Evolutionary conservation across 2,113 vertebrate genomes (phyloP), one percentile per base, ranked within the genome.

Genomic region (Verasper variegatus): DNA sequence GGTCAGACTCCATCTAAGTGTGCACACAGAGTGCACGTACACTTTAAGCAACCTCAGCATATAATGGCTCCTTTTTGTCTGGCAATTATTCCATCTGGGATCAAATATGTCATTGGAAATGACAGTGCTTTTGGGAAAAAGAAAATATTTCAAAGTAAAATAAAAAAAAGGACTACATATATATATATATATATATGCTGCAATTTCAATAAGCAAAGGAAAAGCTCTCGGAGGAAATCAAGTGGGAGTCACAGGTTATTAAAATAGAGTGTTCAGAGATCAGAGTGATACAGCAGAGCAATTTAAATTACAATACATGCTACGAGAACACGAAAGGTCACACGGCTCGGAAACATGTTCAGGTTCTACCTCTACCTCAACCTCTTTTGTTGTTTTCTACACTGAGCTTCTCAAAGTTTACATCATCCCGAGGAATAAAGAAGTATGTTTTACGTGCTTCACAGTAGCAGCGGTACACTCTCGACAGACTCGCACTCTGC

Each of bases 31-130:
- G 78, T 59, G 65, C 77, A 81, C 27, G 59, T 23, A 24, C 54
- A 17, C 24, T 58, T 78, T 57, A 82, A 69, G 87, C 83, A 83
- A 87, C 80, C 73, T 86, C 81, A 82, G 82, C 86, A 88, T 57
- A 74, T 82, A 84, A 88, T 71, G 66, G 69, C 47, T 80, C 37
- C 45, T 59, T 57, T 91, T 86, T 83, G 56, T 71, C 61, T 59
- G 26, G 27, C 78, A 82, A 76, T 87, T 62, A 77, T 78, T 66
- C 77, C 62, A 68, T 80, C 72, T 71, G 64, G 74, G 68, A 86
- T 88, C 57, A 69, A 74, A 77, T 52, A 26, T 13, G 5, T 65
- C 60, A 81, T 71, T 64, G 61, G 62, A 37, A 82, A 81, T 65
- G 66, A 52, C 59, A 78, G 70, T 68, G 40, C 67, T 62, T 76